These are phyloP conservation scores for Phrynocephalus guinanensis DNA, from an alignment of 2,797 vertebrate species.

Conservation along the genomic window DNA sequence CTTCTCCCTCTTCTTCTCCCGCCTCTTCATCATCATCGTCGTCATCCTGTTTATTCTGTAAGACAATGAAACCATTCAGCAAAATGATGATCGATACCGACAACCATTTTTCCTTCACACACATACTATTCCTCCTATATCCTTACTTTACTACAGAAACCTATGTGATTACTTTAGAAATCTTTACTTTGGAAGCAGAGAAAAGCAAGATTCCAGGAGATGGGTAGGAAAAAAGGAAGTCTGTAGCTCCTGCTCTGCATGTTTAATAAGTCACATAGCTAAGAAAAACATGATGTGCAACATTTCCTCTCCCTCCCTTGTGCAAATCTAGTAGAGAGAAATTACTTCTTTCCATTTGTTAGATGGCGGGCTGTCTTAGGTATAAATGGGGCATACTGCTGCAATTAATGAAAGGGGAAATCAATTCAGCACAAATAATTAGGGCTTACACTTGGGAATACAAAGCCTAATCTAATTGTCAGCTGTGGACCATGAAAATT, in stretches of 20 bases:
- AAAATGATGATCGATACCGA: neutral
- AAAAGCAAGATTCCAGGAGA: neutral
- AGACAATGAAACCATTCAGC: neutral
- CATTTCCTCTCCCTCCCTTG: neutral
- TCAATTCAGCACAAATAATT: neutral
- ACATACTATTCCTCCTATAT: neutral
- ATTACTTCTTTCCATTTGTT: neutral
- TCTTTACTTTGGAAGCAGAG: neutral
- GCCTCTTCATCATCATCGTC: constrained; percentile 88
- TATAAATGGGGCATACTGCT: neutral
- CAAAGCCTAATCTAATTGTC: neutral
- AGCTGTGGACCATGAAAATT: neutral
- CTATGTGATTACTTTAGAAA: neutral
- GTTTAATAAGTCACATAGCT: neutral
- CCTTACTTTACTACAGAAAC: neutral
- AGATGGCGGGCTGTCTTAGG: neutral
- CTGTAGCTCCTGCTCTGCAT: neutral
- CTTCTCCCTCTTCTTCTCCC: constrained; percentile 93
- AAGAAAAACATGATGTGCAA: neutral
- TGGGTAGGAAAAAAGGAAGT: no score
- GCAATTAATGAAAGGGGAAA: neutral
- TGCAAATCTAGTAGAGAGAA: neutral
- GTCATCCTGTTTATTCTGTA: constrained; percentile 88
- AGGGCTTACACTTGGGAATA: neutral
- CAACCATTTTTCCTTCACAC: neutral